phyloP scores from a whole-genome alignment of 2,888 invertebrate genomes.

The Tyria jacobaeae region DNA sequence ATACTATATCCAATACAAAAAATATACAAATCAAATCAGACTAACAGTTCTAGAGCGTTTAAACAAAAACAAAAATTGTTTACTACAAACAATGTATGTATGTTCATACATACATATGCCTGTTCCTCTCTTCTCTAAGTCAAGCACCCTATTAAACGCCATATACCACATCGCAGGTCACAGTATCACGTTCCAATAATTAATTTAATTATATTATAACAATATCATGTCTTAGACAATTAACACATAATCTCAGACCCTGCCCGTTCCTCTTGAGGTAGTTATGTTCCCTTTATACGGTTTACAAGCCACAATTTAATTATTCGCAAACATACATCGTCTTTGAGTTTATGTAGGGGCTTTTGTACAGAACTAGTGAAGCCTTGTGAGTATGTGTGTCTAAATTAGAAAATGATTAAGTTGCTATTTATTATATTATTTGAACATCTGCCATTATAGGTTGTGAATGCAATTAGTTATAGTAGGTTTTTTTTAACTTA shows the following conservation, averaged over 20 bases:
- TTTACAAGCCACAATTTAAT: slow-evolving; percentile 53
- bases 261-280: slow-evolving; percentile 24
- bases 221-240: slow-evolving; percentile 28
- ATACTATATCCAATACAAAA: too few species aligned
- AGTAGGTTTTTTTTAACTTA: too few species aligned
- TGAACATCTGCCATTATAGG: too few species aligned
- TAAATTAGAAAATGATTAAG: background rate
- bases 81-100: too few species aligned
- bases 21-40: too few species aligned
- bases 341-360: slow-evolving; percentile 31
- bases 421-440: too few species aligned
- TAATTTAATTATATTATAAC: slow-evolving; percentile 26
- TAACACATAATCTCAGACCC: slow-evolving; percentile 34
- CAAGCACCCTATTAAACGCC: background rate
- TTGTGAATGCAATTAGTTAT: too few species aligned
- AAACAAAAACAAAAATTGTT: too few species aligned
- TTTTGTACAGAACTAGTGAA: slow-evolving; percentile 22
- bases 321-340: slow-evolving; percentile 51
- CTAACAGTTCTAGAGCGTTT: too few species aligned
- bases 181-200: slow-evolving; percentile 13
- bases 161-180: slow-evolving; percentile 4
- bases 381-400: background rate
- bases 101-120: too few species aligned
- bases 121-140: background rate
- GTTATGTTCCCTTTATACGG: slow-evolving; percentile 32